Evolutionary conservation across 2,113 vertebrate genomes (phyloP), one percentile per base, ranked within the genome.

Genomic region (Phoenicopterus ruber): DNA sequence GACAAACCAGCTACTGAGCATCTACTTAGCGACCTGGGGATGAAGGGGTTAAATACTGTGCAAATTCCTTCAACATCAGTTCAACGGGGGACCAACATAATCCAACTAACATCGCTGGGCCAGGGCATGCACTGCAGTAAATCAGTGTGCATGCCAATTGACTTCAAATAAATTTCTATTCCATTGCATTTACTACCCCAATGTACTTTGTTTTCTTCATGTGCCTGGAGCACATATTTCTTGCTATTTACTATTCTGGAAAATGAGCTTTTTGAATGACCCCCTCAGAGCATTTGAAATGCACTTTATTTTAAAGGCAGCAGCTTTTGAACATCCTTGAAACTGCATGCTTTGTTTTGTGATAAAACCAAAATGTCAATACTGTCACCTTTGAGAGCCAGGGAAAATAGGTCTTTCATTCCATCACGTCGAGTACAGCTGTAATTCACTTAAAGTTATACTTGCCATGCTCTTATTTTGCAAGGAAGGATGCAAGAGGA

Each of bases 231-330:
- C 74, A 29, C 1, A 1, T 29, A 84, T 50, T 84, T 91, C 54
- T 89, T 90, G 34, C 32, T 79, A 34, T 62, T 94, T 93, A 77
- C 63, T 70, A 58, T n/a, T 36, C 58, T 77, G 49, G 81, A 94
- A 97, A 94, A 94, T 82, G 38, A 95, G 74, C 17, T 96, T 91
- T 86, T 20, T 50, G 15, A 85, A 85, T 91, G 59, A 81, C 14
- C 28, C 58, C 71, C 66, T 87, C 58, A 66, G 63, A 89, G 59
- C 29, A 90, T 93, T 91, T 80, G 84, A 77, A 63, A 92, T 36
- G 38, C 38, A 59, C 38, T 90, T 70, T 38, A 38, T 92, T 93
- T 88, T 80, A 73, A 87, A 95, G 82, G 54, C 71, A 91, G 38
- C 54, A 81, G 66, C 46, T 28, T 87, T 73, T 47, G 46, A 88